These are phyloP conservation scores for Sesia bembeciformis DNA, from an alignment of 2,888 invertebrate genomes.

Conservation along the genomic window DNA sequence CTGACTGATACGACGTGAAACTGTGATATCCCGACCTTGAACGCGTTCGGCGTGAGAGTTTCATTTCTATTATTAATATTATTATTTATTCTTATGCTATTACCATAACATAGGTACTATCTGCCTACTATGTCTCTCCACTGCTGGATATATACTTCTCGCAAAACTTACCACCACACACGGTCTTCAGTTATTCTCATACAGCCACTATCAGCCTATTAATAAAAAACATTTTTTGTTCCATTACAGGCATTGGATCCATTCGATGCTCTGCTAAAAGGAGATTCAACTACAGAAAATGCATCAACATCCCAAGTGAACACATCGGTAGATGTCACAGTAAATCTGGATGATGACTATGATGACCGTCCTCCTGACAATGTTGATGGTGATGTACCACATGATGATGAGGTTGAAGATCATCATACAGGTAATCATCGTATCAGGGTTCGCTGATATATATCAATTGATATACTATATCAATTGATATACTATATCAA, in stretches of 20 bases:
- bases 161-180: too few species aligned
- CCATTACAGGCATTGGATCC: slow-evolving; percentile 56
- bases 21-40: too few species aligned
- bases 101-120: too few species aligned
- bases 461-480: background rate
- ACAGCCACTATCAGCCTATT: too few species aligned
- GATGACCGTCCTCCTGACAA: slow-evolving; percentile 35
- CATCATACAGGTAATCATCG: slow-evolving; percentile 16
- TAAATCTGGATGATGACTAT: slow-evolving; percentile 41
- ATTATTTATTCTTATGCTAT: too few species aligned
- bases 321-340: slow-evolving; percentile 20
- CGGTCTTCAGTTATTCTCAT: too few species aligned
- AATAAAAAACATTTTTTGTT: background rate
- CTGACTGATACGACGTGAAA: too few species aligned
- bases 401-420: slow-evolving; percentile 30
- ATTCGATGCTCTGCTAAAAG: slow-evolving; percentile 58
- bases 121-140: too few species aligned
- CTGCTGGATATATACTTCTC: too few species aligned
- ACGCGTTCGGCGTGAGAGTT: too few species aligned
- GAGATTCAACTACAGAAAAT: slow-evolving; percentile 24
- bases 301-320: slow-evolving; percentile 9
- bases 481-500: background rate
- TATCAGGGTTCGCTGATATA: background rate
- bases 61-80: too few species aligned
- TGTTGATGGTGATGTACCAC: slow-evolving; percentile 21